A percentile compares a stretch with the other conserved stretches of the same genome.
Evolutionary conservation across 1,140 invertebrate genomes (phyloP).

Genomic region (Cydia pomonella): DNA sequence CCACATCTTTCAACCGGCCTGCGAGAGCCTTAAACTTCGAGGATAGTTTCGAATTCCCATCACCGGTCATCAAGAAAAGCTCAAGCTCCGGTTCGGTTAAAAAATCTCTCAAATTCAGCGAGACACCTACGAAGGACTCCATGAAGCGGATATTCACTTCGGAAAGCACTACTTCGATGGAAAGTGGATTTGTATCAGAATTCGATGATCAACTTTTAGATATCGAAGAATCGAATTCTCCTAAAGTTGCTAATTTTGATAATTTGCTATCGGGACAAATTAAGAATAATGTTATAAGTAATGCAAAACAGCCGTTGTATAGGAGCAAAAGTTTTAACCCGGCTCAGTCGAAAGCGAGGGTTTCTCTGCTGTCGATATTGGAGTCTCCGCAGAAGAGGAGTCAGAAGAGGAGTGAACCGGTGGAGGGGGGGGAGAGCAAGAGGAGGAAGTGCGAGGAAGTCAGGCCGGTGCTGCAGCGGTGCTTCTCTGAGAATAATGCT

Average conservation of each 20-base stretch:
- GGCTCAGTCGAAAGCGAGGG: slow-evolving; percentile 47
- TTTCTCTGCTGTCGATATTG: slow-evolving; percentile 57
- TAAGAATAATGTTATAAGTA: slow-evolving; percentile 54
- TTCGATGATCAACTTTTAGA: slow-evolving; percentile 69
- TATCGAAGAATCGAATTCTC: slow-evolving; percentile 60
- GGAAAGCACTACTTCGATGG: slow-evolving; percentile 66
- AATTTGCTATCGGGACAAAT: slow-evolving; percentile 65
- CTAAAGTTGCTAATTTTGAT: slow-evolving; percentile 64
- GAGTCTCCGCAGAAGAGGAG: slow-evolving; percentile 56
- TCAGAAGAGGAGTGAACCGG: slow-evolving; percentile 49
- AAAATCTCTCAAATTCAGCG: slow-evolving; percentile 66
- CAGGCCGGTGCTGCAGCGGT: slow-evolving; percentile 63
- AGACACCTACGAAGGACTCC: slow-evolving; percentile 52
- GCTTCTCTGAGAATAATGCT: slow-evolving; percentile 73
- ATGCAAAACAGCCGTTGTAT: slow-evolving; percentile 46
- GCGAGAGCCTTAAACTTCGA: slow-evolving; percentile 68
- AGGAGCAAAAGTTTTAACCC: slow-evolving; percentile 66
- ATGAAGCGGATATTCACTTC: slow-evolving; percentile 58
- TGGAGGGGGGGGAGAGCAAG: slow-evolving; percentile 49
- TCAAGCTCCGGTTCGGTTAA: slow-evolving; percentile 55
- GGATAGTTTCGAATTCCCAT: slow-evolving; percentile 68
- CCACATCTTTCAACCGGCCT: slow-evolving; percentile 69
- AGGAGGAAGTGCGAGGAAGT: slow-evolving; percentile 49
- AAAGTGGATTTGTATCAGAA: slow-evolving; percentile 72
- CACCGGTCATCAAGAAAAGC: slow-evolving; percentile 52